These are phyloP conservation scores for Vombatus ursinus DNA, from an alignment of 2,113 vertebrate species.

Conservation along the genomic window DNA sequence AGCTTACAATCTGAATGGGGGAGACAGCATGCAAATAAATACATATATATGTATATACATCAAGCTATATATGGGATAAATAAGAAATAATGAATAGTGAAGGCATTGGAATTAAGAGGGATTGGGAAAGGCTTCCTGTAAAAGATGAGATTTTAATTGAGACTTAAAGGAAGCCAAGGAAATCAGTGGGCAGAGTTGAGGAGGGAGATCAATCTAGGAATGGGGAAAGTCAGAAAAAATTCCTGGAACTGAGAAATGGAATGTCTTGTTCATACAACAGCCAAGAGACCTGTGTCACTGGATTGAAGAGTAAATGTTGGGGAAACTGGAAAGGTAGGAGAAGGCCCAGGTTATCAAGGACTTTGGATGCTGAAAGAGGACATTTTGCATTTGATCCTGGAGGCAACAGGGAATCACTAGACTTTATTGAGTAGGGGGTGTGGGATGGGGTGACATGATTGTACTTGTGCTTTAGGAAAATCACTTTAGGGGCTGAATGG, in stretches of 20 bases:
- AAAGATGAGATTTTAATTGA: neutral
- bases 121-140: neutral
- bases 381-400: neutral
- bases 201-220: neutral
- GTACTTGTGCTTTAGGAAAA: too few species aligned
- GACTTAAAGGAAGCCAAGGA: neutral
- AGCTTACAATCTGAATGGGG: neutral
- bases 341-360: too few species aligned
- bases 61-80: neutral
- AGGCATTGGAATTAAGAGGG: neutral
- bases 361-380: too few species aligned
- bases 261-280: too few species aligned
- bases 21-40: neutral
- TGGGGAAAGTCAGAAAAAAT: neutral
- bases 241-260: too few species aligned
- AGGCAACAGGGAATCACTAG: neutral
- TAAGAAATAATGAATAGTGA: neutral
- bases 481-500: too few species aligned
- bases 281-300: too few species aligned
- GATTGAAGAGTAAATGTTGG: neutral
- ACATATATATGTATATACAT: neutral
- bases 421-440: neutral
- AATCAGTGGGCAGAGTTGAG: neutral
- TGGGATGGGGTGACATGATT: neutral
- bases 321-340: neutral